Conservation (phyloP, 2,113 vertebrate genomes). For the Python bivittatus region DNA sequence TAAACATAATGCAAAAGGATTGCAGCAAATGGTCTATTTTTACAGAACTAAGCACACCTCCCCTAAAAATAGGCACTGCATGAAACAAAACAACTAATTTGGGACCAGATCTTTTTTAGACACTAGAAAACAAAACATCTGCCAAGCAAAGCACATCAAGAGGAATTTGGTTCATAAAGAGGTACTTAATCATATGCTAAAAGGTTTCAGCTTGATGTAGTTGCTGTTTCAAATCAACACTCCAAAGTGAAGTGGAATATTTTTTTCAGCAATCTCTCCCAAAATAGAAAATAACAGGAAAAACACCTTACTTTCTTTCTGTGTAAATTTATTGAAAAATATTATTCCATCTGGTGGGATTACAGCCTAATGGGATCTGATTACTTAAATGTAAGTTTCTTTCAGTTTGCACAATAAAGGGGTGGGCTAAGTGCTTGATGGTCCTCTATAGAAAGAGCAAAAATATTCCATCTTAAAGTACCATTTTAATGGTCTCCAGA, state of each 20-base stretch:
- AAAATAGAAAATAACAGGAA: neutral
- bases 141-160: neutral
- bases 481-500: neutral
- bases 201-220: rapidly evolving
- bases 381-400: constrained; percentile 33
- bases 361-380: constrained; percentile 33
- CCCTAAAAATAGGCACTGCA: constrained; percentile 32
- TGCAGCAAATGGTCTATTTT: constrained; percentile 37
- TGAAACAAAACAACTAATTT: constrained; percentile 29
- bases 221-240: neutral
- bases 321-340: constrained; percentile 31
- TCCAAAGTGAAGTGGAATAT: neutral
- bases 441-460: neutral
- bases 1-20: neutral
- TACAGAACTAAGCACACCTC: constrained; percentile 24
- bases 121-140: constrained; percentile 38
- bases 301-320: neutral
- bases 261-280: neutral
- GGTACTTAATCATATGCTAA: neutral
- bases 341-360: neutral
- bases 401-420: constrained; percentile 8
- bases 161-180: constrained; percentile 16
- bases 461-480: neutral
- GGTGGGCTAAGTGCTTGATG: neutral
- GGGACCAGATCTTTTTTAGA: constrained; percentile 18